A percentile compares a stretch with the other conserved stretches of the same genome.
Conservation (phyloP, 1,140 invertebrate species). For the Drosophila saltans region DNA sequence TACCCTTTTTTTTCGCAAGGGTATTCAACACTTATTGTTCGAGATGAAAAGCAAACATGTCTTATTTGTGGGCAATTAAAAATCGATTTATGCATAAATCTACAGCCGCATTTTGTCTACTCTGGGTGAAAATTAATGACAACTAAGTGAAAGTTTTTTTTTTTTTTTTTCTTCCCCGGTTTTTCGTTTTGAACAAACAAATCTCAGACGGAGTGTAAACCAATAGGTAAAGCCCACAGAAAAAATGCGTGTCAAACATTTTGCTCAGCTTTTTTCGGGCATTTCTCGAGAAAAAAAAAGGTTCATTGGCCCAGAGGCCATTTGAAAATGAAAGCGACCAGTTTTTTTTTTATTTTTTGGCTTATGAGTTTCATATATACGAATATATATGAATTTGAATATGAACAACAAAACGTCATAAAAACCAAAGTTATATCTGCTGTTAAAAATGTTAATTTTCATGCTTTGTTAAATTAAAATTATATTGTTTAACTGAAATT, state of each 20-base stretch:
- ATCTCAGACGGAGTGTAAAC: slow-evolving; percentile 38
- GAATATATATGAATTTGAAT: slow-evolving; percentile 61
- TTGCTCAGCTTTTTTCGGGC: slow-evolving; percentile 31
- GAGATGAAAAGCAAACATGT: slow-evolving; percentile 15
- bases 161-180: slow-evolving; percentile 8
- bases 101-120: slow-evolving; percentile 18
- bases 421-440: slow-evolving; percentile 30
- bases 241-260: slow-evolving; percentile 61
- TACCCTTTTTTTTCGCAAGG: background rate
- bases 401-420: slow-evolving; percentile 34
- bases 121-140: slow-evolving; percentile 72
- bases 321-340: slow-evolving; percentile 70
- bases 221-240: slow-evolving; percentile 46
- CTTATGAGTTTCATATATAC: slow-evolving; percentile 24
- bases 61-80: slow-evolving; percentile 67
- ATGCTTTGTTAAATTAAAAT: slow-evolving; percentile 38
- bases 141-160: slow-evolving; percentile 68
- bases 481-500: slow-evolving; percentile 14
- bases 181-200: slow-evolving; percentile 24
- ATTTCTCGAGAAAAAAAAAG: slow-evolving; percentile 27
- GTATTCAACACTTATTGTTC: background rate
- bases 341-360: slow-evolving; percentile 30
- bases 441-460: slow-evolving; percentile 51
- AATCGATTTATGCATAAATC: slow-evolving; percentile 67
- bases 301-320: slow-evolving; percentile 53